Conservation (phyloP, 2,888 invertebrate genomes). For the Alloscopus bannaensis region DNA sequence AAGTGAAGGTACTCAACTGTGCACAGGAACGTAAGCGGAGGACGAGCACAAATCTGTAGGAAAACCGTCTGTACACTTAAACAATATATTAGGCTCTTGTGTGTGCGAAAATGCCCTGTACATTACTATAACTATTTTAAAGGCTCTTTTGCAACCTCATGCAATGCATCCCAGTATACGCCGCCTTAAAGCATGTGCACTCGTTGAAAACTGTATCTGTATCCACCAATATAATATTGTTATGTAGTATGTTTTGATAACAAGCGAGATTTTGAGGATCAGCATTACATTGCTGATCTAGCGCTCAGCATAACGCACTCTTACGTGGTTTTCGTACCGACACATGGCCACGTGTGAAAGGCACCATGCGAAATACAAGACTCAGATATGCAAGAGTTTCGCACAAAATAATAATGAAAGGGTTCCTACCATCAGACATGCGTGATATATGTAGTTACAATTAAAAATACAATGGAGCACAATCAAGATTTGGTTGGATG, state of each 20-base stretch:
- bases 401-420: no score
- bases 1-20: conserved; percentile 19
- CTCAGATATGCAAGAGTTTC: no score
- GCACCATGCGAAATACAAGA: conserved; percentile 19
- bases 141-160: conserved; percentile 21
- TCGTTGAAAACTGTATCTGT: no score
- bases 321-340: conserved; percentile 33
- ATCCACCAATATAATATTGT: no score
- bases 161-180: no score
- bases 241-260: no score
- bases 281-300: no score
- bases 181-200: no score
- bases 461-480: not conserved
- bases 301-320: no score
- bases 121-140: not conserved
- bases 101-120: conserved; percentile 3
- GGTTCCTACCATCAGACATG: no score
- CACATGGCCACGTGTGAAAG: conserved; percentile 55
- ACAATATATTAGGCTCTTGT: no score
- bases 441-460: not conserved
- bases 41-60: conserved; percentile 5
- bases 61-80: conserved; percentile 3
- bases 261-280: no score
- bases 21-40: not conserved
- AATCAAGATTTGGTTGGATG: conserved; percentile 25